A percentile compares a stretch with the other conserved stretches of the same genome.
These are phyloP conservation scores for Neoitamus cyanurus DNA, from an alignment of 2,888 invertebrate species.

Conservation along the genomic window DNA sequence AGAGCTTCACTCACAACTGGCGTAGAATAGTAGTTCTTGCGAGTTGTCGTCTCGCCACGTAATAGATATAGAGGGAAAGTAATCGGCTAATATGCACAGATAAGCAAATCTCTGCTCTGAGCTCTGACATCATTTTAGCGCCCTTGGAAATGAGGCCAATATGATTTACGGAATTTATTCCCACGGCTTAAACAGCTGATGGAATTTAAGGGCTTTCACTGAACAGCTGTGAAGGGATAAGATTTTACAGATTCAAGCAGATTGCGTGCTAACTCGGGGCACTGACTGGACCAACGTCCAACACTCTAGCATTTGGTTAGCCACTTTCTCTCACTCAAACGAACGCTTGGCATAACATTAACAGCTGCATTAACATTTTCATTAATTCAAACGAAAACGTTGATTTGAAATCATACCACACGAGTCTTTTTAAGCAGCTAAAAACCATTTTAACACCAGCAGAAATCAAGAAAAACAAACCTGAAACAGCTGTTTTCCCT, in stretches of 20 bases:
- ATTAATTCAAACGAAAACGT: neutral
- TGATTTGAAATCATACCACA: neutral
- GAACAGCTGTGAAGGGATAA: neutral
- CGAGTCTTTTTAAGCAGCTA: neutral
- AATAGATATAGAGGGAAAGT: neutral
- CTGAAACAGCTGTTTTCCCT: neutral
- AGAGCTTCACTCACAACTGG: neutral
- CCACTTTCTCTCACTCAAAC: neutral
- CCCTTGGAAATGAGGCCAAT: neutral
- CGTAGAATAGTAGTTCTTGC: neutral
- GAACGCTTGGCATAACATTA: neutral
- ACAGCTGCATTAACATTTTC: neutral
- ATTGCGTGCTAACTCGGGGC: too few relatives aligned
- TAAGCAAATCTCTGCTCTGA: neutral
- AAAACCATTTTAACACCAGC: neutral
- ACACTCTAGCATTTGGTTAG: neutral
- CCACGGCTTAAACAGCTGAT: neutral
- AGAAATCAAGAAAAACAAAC: neutral
- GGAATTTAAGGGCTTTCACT: neutral
- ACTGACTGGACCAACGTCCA: too few relatives aligned
- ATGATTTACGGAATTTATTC: neutral
- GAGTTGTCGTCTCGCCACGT: neutral
- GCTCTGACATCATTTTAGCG: neutral
- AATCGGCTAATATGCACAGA: neutral
- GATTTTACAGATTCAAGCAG: neutral